A percentile compares a stretch with the other conserved stretches of the same genome.
phyloP scores from a whole-genome alignment of 2,113 vertebrate genomes.

The Eurypyga helias region DNA sequence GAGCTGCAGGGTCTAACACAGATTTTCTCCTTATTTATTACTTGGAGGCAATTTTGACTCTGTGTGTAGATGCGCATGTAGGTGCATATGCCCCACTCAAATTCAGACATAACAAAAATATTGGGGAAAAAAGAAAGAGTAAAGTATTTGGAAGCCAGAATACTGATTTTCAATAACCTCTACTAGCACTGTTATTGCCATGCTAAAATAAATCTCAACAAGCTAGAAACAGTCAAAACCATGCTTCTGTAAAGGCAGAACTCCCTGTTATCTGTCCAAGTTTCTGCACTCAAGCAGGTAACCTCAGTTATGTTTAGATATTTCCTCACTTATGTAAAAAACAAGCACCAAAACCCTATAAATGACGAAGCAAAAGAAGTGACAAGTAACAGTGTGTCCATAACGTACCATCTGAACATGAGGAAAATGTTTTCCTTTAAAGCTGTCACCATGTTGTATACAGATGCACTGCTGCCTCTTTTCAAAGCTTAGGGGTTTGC shows the following conservation, averaged over 20 bases:
- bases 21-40: not conserved
- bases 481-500: slow-evolving; percentile 9
- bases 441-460: not conserved
- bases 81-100: not conserved
- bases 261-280: not conserved
- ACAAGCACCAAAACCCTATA: not conserved
- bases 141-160: not conserved
- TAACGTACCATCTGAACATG: not conserved
- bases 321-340: not conserved
- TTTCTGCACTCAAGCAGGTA: not conserved
- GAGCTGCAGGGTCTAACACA: not conserved
- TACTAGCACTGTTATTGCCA: not conserved
- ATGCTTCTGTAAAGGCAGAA: not conserved
- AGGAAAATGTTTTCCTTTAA: not conserved
- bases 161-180: not conserved
- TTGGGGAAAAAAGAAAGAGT: too few species aligned
- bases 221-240: not conserved
- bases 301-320: not conserved
- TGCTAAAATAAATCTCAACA: not conserved
- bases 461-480: not conserved
- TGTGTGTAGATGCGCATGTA: too few species aligned
- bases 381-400: not conserved
- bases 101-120: not conserved
- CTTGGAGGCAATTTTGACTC: not conserved
- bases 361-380: not conserved